Percentiles rank a stretch among this genome's conserved stretches.
phyloP scores from a whole-genome alignment of 2,113 vertebrate species.

The Sander lucioperca region DNA sequence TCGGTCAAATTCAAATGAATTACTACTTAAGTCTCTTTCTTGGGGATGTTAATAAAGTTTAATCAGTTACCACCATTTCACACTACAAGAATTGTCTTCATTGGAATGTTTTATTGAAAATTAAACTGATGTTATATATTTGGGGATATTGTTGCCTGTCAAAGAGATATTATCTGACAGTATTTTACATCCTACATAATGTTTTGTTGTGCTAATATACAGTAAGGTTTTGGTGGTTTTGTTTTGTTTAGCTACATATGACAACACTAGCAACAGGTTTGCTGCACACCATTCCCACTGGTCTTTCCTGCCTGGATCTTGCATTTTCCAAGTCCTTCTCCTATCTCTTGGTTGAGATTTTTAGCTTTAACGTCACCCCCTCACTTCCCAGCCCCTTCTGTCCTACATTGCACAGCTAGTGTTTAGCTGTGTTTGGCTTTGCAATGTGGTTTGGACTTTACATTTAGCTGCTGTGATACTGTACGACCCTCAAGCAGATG shows the following conservation, averaged over 20 bases:
- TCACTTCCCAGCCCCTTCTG: constrained; percentile 42
- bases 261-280: not conserved
- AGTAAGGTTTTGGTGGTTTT: constrained; percentile 4
- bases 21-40: constrained; percentile 30
- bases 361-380: constrained; percentile 41
- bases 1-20: constrained; percentile 59
- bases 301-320: not conserved
- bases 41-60: constrained; percentile 15
- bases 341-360: constrained; percentile 43
- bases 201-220: not conserved
- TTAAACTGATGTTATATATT: not conserved
- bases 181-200: not conserved
- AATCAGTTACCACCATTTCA: constrained; percentile 26
- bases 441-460: constrained; percentile 38
- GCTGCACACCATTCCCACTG: not conserved
- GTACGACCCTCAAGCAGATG: constrained; percentile 18
- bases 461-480: constrained; percentile 30
- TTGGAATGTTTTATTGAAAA: not conserved
- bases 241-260: constrained; percentile 27
- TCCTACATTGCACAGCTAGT: constrained; percentile 54
- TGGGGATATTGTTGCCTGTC: not conserved
- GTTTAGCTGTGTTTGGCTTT: constrained; percentile 58
- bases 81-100: constrained; percentile 13
- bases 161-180: not conserved
- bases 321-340: constrained; percentile 8